Evolutionary conservation across 2,797 vertebrate species (phyloP), one percentile per base, ranked within the genome.

Genomic region (Adrianichthys oophorus): DNA sequence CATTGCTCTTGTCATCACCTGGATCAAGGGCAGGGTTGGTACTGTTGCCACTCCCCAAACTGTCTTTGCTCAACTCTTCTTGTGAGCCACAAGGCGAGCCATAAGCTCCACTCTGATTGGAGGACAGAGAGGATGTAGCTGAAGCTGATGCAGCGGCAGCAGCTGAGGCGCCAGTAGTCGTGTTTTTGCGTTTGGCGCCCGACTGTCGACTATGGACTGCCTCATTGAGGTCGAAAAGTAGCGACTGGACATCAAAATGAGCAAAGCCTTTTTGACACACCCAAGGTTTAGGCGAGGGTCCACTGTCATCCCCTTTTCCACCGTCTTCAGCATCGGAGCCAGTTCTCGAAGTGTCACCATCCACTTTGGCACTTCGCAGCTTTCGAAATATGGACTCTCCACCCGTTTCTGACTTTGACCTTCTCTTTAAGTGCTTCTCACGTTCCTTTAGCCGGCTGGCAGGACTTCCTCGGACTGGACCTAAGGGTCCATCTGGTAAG

Each of bases 351-450:
- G 96, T 94, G 85, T 83, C 97, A 1, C 94, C 94, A 52, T 99
- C 97, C 24, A 92, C 95, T 67, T 92, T 92, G 62, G 96, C 96
- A 67, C 97, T 99, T 66, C 98, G 95, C 64, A 99, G 83, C 73
- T 99, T 99, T 56, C 97, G 95, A 78, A 99, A 99, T 87, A 99
- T 99, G 21, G 97, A 99, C 13, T 97, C 97, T 54, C 98, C 96
- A 13, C 98, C 98, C 0, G 98, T 98, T 87, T 99, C 98, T 0
- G 98, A 99, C 80, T 98, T 98, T 52, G 97, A 98, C 48, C 98
- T 95, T 61, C 97, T 92, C 82, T 99, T 99, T 60, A 98, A 93
- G 74, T 96, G 97, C 82, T 99, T 99, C 83, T 99, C 97, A 78
- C 97, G 85, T 65, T 99, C 98, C 76, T 98, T 99, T 58, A 98